Base-by-base conservation (phyloP, 2,888 invertebrate species). In the Yponomeuta cagnagella region DNA sequence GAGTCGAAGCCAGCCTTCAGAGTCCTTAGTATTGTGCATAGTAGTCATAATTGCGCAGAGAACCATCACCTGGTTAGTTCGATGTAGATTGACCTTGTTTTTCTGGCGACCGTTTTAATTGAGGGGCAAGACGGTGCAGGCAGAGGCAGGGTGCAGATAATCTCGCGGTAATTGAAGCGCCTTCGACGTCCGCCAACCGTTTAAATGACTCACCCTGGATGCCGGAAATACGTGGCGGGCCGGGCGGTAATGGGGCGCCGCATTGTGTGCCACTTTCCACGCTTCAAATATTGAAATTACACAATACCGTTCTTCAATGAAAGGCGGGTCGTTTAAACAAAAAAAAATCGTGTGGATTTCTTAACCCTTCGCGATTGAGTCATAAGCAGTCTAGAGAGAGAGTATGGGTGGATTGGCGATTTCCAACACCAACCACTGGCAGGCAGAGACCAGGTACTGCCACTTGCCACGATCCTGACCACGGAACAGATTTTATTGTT, bases 211-310 rank as follows among this genome's bases (percentile, higher is more conserved):
- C 81, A 79, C 79, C 80, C 80, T 80, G 83, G 84, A 90, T 91
- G 81, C 90, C 90, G 89, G 90, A 90, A 90, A 91, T 91, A 90
- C 88, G 88, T 87, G 79, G 89, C 85, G 88, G 79, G 86, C 83
- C 87, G 79, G 76, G 80, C 87, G 85, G 88, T 89, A 87, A 89
- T 87, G 83, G 43, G 43, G 85, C 83, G 82, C 82, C 83, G 86
- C 86, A 89, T 90, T 91, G 89, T 90, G 84, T 79, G 85, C 87
- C 87, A 87, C 82, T 89, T 88, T 89, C 88, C 84, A 88, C 86
- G 83, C 85, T 82, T 82, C 82, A 81, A 87, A 89, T 89, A 88
- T 87, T 89, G 87, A 88, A 89, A 88, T 84, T 87, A 88, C 85
- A 84, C 82, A 82, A 88, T 86, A 85, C 81, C 79, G 77, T 79